Conservation (phyloP, 2,113 vertebrate species). For the Amphilophus citrinellus region DNA sequence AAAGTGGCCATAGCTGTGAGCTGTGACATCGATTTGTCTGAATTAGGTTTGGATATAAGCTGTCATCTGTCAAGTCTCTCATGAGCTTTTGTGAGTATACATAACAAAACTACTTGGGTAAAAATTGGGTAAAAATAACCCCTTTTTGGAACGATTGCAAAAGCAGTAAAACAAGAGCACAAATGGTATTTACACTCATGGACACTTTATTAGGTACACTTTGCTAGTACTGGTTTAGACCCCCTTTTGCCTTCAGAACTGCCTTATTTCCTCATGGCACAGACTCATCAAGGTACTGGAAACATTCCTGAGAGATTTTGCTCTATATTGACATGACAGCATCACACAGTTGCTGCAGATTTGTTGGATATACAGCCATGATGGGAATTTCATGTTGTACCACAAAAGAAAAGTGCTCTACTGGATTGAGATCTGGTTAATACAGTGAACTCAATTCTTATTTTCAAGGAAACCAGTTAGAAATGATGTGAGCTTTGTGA, state of each 20-base stretch:
- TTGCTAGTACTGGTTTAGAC: neutral
- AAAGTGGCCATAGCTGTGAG: neutral
- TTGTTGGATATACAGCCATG: neutral
- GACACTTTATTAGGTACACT: no score
- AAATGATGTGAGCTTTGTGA: neutral
- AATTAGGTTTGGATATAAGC: neutral
- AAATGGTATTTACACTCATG: neutral
- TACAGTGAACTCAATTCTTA: neutral
- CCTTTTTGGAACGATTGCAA: neutral
- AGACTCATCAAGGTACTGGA: neutral
- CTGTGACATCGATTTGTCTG: neutral
- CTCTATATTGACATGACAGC: neutral
- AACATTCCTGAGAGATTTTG: neutral
- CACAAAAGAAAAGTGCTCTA: no score
- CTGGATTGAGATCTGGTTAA: no score
- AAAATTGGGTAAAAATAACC: neutral
- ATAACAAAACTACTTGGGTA: neutral
- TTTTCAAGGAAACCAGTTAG: neutral
- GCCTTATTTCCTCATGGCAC: neutral
- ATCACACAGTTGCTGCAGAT: neutral
- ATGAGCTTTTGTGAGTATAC: neutral
- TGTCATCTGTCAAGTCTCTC: neutral
- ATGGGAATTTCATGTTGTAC: neutral
- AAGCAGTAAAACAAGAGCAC: neutral
- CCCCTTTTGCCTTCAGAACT: neutral